Percentiles rank a stretch among this genome's conserved stretches.
These are phyloP conservation scores for Melieria picta DNA, from an alignment of 2,888 invertebrate genomes.

Conservation along the genomic window DNA sequence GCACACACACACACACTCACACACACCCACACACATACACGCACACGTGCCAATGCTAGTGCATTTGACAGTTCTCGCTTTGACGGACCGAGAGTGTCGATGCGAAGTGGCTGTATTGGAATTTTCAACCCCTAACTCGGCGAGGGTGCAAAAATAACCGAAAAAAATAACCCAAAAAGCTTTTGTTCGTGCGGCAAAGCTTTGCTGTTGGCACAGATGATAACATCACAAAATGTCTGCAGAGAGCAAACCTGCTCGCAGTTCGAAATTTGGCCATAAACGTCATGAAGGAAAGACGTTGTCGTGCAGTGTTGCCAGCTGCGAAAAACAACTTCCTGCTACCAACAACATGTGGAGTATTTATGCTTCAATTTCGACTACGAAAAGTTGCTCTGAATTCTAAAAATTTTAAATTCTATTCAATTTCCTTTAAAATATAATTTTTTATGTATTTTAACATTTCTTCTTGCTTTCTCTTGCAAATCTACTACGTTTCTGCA, in stretches of 20 bases:
- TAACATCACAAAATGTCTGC: neutral
- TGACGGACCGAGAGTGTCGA: no score
- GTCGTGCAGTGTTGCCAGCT: no score
- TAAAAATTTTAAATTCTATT: no score
- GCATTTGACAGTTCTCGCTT: neutral
- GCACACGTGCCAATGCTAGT: neutral
- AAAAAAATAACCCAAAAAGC: slow-evolving; percentile 12
- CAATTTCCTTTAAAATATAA: neutral
- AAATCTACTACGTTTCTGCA: neutral
- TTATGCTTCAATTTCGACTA: no score
- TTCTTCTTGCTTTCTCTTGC: neutral
- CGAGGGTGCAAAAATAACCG: slow-evolving; percentile 3
- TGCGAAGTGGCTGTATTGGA: no score
- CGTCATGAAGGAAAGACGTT: neutral
- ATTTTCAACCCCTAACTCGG: slow-evolving; percentile 8
- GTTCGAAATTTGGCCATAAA: neutral
- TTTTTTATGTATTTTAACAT: neutral
- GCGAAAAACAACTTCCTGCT: no score
- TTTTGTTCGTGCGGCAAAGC: neutral
- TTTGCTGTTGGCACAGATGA: neutral
- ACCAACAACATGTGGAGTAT: no score
- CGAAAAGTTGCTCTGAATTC: no score
- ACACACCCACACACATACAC: neutral
- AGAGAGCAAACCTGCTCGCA: neutral
- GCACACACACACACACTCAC: slow-evolving; percentile 5